phyloP scores from a whole-genome alignment of 2,113 vertebrate genomes.

The Sula dactylatra region DNA sequence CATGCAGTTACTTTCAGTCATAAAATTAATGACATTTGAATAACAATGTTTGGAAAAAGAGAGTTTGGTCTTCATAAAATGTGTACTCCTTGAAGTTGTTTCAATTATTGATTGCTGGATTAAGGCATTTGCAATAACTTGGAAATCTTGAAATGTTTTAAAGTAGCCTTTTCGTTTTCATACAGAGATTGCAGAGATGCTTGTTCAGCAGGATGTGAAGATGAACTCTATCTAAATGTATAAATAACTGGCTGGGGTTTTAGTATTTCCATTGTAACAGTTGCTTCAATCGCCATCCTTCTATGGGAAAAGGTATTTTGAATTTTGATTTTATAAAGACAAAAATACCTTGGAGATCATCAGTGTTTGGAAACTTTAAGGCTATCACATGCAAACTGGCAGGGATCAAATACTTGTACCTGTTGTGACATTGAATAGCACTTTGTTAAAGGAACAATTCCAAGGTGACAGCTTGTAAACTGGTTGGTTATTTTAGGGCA shows the following conservation, averaged over 20 bases:
- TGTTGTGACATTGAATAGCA: not conserved
- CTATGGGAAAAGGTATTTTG: not conserved
- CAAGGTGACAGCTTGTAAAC: not conserved
- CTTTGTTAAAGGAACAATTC: not conserved
- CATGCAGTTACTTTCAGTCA: not conserved
- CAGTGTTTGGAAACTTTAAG: not conserved
- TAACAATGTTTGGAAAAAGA: not conserved
- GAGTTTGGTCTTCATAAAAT: not conserved
- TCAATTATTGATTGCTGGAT: constrained; percentile 40
- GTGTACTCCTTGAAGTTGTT: not conserved
- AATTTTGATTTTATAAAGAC: not conserved
- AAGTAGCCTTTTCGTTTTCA: constrained; percentile 37
- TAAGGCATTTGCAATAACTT: constrained; percentile 25
- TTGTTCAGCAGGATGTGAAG: constrained; percentile 12
- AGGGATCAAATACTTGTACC: not conserved
- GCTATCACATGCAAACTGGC: not conserved
- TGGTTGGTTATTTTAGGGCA: not conserved
- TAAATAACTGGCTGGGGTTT: not conserved
- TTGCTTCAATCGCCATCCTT: not conserved
- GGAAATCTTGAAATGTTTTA: constrained; percentile 4
- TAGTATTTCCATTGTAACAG: not conserved
- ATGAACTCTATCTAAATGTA: not conserved
- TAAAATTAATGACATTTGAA: not conserved
- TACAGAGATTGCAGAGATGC: not conserved
- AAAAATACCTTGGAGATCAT: not conserved